phyloP scores from a whole-genome alignment of 2,113 vertebrate species.

The Thunnus maccoyii region DNA sequence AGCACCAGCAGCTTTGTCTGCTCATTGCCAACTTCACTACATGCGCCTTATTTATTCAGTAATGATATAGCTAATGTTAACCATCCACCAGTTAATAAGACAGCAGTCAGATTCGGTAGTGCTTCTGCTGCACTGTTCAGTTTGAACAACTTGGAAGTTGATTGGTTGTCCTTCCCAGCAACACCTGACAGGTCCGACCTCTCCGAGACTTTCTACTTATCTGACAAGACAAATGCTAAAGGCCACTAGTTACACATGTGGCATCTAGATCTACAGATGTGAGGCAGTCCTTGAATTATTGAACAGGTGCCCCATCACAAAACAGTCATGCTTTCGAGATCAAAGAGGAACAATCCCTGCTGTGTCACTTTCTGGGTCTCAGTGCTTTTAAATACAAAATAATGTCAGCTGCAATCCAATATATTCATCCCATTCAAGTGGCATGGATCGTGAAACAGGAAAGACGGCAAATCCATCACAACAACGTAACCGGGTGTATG shows the following conservation, averaged over 20 bases:
- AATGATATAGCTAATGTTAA: not conserved
- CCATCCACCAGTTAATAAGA: not conserved
- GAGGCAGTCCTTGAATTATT: slow-evolving; percentile 52
- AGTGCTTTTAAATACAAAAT: not conserved
- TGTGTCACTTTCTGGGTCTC: slow-evolving; percentile 10
- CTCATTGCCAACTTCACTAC: slow-evolving; percentile 26
- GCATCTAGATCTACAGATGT: slow-evolving; percentile 31
- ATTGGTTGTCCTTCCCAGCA: slow-evolving; percentile 20
- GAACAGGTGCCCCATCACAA: slow-evolving; percentile 25
- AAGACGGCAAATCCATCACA: not conserved
- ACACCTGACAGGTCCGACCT: slow-evolving; percentile 48
- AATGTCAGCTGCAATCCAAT: slow-evolving; percentile 10
- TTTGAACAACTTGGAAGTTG: not conserved
- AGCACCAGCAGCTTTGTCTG: slow-evolving; percentile 18
- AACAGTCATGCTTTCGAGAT: slow-evolving; percentile 18
- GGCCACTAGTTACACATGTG: slow-evolving; percentile 54
- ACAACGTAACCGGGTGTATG: not conserved
- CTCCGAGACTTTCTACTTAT: slow-evolving; percentile 27
- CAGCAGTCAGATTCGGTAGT: not conserved
- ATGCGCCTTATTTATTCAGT: not conserved
- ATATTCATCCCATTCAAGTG: not conserved
- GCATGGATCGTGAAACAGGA: not conserved
- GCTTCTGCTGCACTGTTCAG: not conserved
- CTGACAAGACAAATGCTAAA: slow-evolving; percentile 29
- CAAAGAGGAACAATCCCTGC: slow-evolving; percentile 24